Conservation (phyloP, 2,797 vertebrate species). For the Paedocypris micromegethes region DNA sequence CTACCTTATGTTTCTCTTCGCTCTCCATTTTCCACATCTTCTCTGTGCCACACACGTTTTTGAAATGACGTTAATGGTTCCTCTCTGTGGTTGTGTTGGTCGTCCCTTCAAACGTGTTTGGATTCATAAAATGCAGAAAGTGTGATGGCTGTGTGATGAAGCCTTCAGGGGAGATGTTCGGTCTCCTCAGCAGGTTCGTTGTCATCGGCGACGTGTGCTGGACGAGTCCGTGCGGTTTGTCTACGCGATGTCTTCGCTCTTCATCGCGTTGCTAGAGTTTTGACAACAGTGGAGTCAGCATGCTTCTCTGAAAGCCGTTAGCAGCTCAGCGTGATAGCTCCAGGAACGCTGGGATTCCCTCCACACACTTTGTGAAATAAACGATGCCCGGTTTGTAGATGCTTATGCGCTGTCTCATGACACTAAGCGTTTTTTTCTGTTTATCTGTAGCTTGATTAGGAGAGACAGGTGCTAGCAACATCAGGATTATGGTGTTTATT, state of each 20-base stretch:
- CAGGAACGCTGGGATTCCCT: not conserved
- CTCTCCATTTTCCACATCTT: conserved; percentile 30
- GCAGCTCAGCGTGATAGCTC: conserved; percentile 3
- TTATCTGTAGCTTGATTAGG: no score
- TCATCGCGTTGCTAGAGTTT: conserved; percentile 19
- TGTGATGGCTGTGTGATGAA: not conserved
- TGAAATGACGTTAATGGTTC: conserved; percentile 21
- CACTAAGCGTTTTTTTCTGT: no score
- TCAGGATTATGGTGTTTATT: no score
- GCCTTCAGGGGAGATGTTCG: not conserved
- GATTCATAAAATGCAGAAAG: no score
- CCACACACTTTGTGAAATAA: not conserved
- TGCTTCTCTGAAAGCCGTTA: conserved; percentile 13
- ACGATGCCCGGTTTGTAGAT: not conserved
- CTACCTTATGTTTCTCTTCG: conserved; percentile 46
- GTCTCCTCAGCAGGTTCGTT: conserved; percentile 20
- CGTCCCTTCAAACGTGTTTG: not conserved
- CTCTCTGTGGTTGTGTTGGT: conserved; percentile 39
- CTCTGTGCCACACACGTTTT: not conserved
- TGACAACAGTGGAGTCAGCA: conserved; percentile 2
- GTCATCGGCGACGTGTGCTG: conserved; percentile 18
- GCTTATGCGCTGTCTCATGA: no score
- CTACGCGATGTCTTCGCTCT: conserved; percentile 22
- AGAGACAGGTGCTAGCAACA: no score
- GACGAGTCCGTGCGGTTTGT: conserved; percentile 18